phyloP scores from a whole-genome alignment of 2,113 vertebrate genomes.

The Cynoglossus semilaevis region DNA sequence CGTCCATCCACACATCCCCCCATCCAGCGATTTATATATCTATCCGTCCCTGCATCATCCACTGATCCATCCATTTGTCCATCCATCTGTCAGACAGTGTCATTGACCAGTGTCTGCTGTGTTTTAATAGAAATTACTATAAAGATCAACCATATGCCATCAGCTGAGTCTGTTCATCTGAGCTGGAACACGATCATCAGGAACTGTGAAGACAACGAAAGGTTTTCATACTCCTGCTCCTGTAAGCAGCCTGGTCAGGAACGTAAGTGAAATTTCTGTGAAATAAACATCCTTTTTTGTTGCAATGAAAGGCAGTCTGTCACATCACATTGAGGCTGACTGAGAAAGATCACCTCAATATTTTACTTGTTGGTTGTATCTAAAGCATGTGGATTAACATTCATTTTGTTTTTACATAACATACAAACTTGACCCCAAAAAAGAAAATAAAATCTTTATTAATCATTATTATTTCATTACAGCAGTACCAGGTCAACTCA shows the following conservation, averaged over 20 bases:
- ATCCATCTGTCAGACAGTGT: background rate
- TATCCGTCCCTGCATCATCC: too few species aligned
- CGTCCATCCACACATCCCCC: too few species aligned
- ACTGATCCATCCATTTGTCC: too few species aligned
- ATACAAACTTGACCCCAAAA: background rate
- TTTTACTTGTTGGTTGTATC: background rate
- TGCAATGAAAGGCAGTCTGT: too few species aligned
- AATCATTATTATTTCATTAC: background rate
- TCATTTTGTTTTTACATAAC: background rate
- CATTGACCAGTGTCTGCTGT: conserved; percentile 13
- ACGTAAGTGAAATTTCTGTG: background rate
- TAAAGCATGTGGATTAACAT: background rate
- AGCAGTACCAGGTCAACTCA: rapidly evolving
- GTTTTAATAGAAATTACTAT: conserved; percentile 30
- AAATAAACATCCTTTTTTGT: background rate
- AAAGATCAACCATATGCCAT: rapidly evolving
- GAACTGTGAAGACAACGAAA: rapidly evolving
- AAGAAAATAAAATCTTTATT: background rate
- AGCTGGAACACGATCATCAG: background rate
- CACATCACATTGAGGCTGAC: too few species aligned
- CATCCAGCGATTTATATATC: too few species aligned
- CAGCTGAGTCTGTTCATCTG: background rate
- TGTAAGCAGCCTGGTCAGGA: rapidly evolving
- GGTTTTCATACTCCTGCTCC: background rate
- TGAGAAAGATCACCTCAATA: too few species aligned